Evolutionary conservation across 2,797 vertebrate species (phyloP), one percentile per base, ranked within the genome.

Genomic region (Chloroceryle amazona): DNA sequence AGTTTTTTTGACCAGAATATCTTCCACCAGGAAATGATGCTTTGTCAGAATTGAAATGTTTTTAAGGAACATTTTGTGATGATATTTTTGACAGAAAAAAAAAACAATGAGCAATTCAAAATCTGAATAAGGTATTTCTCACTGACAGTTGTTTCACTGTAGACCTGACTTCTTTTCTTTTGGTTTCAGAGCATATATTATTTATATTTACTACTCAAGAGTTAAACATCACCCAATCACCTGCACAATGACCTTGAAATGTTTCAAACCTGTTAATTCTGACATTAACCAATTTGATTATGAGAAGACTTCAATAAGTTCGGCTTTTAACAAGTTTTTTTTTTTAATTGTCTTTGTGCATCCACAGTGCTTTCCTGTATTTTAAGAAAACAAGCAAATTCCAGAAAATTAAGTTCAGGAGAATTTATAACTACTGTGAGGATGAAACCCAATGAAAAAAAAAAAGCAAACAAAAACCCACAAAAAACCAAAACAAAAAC

Each of bases 11-110:
- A 89, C 78, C 81, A 54, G 86, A 80, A 87, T 95, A 74, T 95
- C 81, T 93, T 96, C 81, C 79, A 92, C 61, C 65, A 91, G 95
- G 92, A 96, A 96, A 83, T 35, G 46, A 26, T 78, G n/a, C 72
- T 91, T 92, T 91, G 79, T 94, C 0, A 0, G 78, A 84, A 74
- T 35, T 68, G 63, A 80, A 96, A 82, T 63, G 55, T 46, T 92
- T 92, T 2, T 4, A 72, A 70, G 44, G 60, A 89, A 87, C 78
- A 67, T 91, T 95, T 80, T 87, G 51, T 46, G 78, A 52, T 73
- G 28, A 46, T 89, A 60, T 76, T 94, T 95, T 85, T 85, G 67
- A 93, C 60, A 82, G 71, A 23, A 89, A 79, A 66, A 31, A 79
- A 73, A 66, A 63, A 72, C 65, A 61, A 26, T 31, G 46, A 92